phyloP scores from a whole-genome alignment of 1,140 invertebrate species.

The Drosophila sturtevanti region DNA sequence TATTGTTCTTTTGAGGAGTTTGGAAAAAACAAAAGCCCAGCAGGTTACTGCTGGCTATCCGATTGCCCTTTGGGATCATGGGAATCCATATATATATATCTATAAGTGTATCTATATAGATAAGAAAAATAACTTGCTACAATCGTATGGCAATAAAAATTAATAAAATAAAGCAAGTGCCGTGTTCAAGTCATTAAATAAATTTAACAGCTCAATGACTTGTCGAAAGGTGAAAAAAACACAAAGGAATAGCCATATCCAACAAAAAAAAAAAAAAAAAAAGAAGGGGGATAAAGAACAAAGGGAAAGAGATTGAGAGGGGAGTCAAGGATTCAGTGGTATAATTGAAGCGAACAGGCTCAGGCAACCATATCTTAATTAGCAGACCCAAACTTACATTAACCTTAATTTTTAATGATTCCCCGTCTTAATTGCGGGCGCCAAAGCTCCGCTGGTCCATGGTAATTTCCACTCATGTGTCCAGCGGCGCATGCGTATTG shows the following conservation, averaged over 20 bases:
- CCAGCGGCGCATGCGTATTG: conserved; percentile 55
- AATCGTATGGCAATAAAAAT: conserved; percentile 72
- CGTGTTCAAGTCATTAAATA: conserved; percentile 73
- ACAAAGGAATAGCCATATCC: neutral
- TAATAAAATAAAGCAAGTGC: conserved; percentile 71
- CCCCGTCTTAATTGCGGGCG: conserved; percentile 64
- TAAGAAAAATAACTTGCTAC: conserved; percentile 55
- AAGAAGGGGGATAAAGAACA: neutral
- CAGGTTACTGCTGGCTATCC: conserved; percentile 49
- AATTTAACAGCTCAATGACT: conserved; percentile 80
- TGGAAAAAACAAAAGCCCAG: conserved; percentile 60
- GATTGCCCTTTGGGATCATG: conserved; percentile 43
- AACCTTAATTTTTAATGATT: conserved; percentile 65
- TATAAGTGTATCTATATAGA: conserved; percentile 13
- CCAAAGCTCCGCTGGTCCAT: conserved; percentile 32
- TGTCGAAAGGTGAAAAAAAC: conserved; percentile 65
- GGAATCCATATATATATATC: conserved; percentile 59
- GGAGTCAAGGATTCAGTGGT: neutral
- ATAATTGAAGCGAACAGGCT: conserved; percentile 48
- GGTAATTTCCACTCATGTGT: conserved; percentile 55
- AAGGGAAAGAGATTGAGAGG: neutral
- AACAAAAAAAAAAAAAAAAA: neutral
- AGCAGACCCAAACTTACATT: conserved; percentile 60
- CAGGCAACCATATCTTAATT: conserved; percentile 72
- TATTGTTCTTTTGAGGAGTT: conserved; percentile 37